Percentiles rank a stretch among this genome's conserved stretches.
Conservation (phyloP, 2,797 vertebrate genomes). For the Coendou prehensilis region DNA sequence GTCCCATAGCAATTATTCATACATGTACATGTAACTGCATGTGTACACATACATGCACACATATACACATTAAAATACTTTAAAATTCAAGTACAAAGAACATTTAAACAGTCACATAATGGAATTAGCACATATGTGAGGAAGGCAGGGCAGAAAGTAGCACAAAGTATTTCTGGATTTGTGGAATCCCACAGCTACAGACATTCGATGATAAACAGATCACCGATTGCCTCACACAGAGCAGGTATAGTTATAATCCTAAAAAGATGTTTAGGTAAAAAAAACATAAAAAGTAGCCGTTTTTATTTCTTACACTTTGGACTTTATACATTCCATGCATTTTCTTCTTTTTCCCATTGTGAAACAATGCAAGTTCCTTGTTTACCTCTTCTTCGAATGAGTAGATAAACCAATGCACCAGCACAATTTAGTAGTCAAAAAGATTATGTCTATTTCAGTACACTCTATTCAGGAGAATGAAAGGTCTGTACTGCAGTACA, state of each 20-base stretch:
- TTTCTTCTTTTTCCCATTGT: not conserved
- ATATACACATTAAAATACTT: not conserved
- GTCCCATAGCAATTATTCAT: not conserved
- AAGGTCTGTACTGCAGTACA: conserved; percentile 65
- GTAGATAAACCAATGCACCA: not conserved
- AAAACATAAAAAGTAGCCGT: not conserved
- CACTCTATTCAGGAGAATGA: conserved; percentile 76
- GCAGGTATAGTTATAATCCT: not conserved
- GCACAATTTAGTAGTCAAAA: conserved; percentile 72
- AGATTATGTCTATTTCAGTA: conserved; percentile 73
- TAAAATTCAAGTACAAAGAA: not conserved
- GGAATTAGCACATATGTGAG: not conserved
- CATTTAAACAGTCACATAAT: not conserved
- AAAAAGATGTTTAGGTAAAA: not conserved
- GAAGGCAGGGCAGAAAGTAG: not conserved
- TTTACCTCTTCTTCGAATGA: not conserved
- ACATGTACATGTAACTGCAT: not conserved
- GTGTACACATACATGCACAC: not conserved
- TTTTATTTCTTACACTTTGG: not conserved
- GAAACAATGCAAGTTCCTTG: not conserved
- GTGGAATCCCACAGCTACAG: not conserved
- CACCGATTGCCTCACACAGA: not conserved
- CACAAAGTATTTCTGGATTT: not conserved
- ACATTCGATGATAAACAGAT: not conserved
- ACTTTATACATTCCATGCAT: not conserved